These are phyloP conservation scores for Anthophora plumipes DNA, from an alignment of 2,888 invertebrate genomes.

Conservation along the genomic window DNA sequence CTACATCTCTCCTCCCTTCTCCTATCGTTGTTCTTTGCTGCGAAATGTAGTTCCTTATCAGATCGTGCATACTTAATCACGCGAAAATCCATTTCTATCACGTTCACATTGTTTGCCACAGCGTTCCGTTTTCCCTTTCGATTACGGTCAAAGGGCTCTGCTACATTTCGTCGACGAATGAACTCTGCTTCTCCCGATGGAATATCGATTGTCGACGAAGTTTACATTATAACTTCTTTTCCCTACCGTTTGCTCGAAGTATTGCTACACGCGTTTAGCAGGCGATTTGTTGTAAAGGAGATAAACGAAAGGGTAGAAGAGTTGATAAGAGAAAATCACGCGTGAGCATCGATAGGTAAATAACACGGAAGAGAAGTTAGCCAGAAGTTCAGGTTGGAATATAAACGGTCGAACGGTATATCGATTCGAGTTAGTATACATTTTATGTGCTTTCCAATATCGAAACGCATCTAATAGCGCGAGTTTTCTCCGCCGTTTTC, in stretches of 20 bases:
- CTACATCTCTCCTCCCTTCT: not conserved
- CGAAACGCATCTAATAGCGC: slow-evolving; percentile 67
- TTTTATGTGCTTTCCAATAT: slow-evolving; percentile 56
- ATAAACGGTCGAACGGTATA: not conserved
- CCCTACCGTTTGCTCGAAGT: too few species aligned
- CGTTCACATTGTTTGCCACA: not conserved
- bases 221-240: too few species aligned
- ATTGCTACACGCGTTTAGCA: too few species aligned
- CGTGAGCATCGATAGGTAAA: not conserved
- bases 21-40: slow-evolving; percentile 11
- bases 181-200: not conserved
- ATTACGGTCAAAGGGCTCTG: too few species aligned
- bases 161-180: not conserved
- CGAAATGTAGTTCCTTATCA: slow-evolving; percentile 21
- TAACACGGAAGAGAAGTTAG: too few species aligned
- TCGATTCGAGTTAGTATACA: slow-evolving; percentile 14
- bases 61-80: slow-evolving; percentile 17
- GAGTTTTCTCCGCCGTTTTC: not conserved
- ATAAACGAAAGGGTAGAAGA: too few species aligned
- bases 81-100: slow-evolving; percentile 12
- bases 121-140: not conserved
- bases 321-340: not conserved
- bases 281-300: too few species aligned
- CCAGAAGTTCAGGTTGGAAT: not conserved
- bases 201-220: not conserved